A percentile compares a stretch with the other conserved stretches of the same genome.
phyloP scores from a whole-genome alignment of 2,113 vertebrate species.

The Stictonetta naevosa region DNA sequence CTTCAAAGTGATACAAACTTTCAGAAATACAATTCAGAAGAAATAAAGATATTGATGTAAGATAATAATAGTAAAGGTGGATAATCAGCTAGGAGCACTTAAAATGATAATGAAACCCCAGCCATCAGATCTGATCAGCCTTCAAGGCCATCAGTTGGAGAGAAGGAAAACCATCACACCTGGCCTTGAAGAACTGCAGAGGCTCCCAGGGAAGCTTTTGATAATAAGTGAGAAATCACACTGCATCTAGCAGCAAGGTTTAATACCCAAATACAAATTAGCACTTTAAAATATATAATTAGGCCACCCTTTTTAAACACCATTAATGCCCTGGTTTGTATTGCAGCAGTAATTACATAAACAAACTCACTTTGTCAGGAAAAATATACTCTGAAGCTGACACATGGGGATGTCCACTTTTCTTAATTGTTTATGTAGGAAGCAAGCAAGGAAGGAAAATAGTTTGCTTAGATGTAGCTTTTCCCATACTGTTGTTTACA shows the following conservation, averaged over 20 bases:
- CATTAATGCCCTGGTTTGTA: neutral
- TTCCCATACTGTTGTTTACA: neutral
- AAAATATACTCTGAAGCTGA: neutral
- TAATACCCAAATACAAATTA: neutral
- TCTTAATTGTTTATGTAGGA: neutral
- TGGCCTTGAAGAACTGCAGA: neutral
- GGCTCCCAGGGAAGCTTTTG: neutral
- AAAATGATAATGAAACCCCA: neutral
- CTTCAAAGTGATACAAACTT: neutral
- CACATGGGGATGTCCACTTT: neutral
- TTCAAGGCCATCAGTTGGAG: neutral
- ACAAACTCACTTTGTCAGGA: neutral
- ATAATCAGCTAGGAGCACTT: neutral
- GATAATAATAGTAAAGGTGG: neutral
- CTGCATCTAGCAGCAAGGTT: neutral
- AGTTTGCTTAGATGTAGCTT: neutral
- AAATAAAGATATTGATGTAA: neutral
- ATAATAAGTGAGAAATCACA: neutral
- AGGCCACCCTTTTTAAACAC: neutral
- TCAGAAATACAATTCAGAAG: neutral
- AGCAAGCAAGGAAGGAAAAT: neutral
- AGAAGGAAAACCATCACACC: neutral
- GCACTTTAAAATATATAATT: neutral
- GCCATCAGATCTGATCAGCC: neutral
- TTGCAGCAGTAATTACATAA: neutral